Evolutionary conservation across 2,888 invertebrate genomes (phyloP).

Genomic region (Schizaphis graminum): DNA sequence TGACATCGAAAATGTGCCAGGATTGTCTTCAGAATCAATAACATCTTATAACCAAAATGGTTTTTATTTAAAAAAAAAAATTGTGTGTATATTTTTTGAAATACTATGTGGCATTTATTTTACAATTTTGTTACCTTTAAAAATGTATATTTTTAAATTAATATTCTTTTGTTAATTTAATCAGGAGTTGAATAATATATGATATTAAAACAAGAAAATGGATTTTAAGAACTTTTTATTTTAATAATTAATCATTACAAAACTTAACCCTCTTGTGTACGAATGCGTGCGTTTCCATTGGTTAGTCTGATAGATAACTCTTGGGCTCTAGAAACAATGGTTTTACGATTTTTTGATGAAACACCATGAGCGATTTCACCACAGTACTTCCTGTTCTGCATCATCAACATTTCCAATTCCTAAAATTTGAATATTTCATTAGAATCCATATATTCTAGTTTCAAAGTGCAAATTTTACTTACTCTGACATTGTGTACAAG

Average conservation of each 20-base stretch:
- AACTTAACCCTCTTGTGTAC: slow-evolving; percentile 85
- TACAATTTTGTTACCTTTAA: slow-evolving; percentile 33
- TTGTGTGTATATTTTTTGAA: neutral
- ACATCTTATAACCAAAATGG: neutral
- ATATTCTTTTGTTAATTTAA: slow-evolving; percentile 31
- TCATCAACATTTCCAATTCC: slow-evolving; percentile 97
- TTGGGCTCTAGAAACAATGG: slow-evolving; percentile 95
- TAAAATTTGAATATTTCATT: slow-evolving; percentile 70
- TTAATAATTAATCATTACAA: slow-evolving; percentile 76
- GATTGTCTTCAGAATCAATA: slow-evolving; percentile 65
- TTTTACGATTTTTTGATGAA: slow-evolving; percentile 96
- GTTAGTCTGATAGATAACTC: slow-evolving; percentile 96
- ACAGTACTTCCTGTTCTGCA: slow-evolving; percentile 98
- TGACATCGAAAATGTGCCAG: slow-evolving; percentile 80
- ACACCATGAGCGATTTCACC: slow-evolving; percentile 98
- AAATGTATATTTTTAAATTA: slow-evolving; percentile 1
- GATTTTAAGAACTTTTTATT: slow-evolving; percentile 74
- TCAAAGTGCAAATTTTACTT: slow-evolving; percentile 69
- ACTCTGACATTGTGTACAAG: slow-evolving; percentile 89
- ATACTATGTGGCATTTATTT: slow-evolving; percentile 27
- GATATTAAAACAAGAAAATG: neutral
- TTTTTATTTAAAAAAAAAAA: neutral
- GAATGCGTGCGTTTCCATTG: slow-evolving; percentile 94
- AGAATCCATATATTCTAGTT: neutral
- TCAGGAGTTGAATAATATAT: neutral